phyloP scores from a whole-genome alignment of 2,113 vertebrate genomes.

The Penelope pileata region DNA sequence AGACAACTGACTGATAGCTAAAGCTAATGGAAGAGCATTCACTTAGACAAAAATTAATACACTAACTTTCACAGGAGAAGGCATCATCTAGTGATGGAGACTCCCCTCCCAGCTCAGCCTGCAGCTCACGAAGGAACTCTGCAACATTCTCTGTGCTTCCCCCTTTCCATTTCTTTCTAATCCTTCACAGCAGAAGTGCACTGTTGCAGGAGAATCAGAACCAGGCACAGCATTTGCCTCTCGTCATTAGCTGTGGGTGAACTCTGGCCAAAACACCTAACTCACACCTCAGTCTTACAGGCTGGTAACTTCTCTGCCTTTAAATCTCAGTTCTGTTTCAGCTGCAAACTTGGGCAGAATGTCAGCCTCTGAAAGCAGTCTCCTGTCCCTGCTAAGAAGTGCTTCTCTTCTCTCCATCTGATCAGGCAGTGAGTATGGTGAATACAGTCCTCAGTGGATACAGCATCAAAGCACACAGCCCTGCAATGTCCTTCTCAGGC shows the following conservation, averaged over 20 bases:
- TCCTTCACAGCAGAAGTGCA: not conserved
- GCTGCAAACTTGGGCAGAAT: not conserved
- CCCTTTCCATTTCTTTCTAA: not conserved
- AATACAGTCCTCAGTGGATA: not conserved
- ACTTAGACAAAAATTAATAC: not conserved
- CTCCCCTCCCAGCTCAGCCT: not conserved
- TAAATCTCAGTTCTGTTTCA: not conserved
- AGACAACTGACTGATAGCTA: not conserved
- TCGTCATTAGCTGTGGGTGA: rapidly evolving
- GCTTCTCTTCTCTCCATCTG: not conserved
- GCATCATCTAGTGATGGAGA: rapidly evolving
- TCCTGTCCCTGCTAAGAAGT: not conserved
- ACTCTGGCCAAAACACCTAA: not conserved
- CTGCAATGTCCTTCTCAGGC: not conserved
- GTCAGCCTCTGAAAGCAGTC: not conserved
- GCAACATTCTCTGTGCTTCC: not conserved
- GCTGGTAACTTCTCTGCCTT: not conserved
- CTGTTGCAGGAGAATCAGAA: not conserved
- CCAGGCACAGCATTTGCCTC: not conserved
- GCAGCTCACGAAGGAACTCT: not conserved
- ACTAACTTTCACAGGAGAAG: not conserved
- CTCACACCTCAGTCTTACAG: rapidly evolving
- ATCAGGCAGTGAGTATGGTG: not conserved
- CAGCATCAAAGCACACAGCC: not conserved
- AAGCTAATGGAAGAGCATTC: not conserved